A percentile compares a stretch with the other conserved stretches of the same genome.
phyloP scores from a whole-genome alignment of 64 coral and sea anemone species.

The Montipora foliosa region DNA sequence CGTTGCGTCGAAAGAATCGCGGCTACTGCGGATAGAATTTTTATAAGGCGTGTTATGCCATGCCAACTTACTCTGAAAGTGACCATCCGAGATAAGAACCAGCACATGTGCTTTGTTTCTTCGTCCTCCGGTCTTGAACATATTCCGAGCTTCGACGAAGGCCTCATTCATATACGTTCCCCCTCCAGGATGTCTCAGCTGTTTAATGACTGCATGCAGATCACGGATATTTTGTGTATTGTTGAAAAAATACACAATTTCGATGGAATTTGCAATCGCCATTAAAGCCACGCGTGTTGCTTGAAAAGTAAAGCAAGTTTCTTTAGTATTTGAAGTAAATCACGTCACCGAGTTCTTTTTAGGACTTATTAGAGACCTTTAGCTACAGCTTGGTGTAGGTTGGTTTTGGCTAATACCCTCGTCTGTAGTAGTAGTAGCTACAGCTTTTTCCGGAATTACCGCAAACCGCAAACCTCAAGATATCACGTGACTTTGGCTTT shows the following conservation, averaged over 20 bases:
- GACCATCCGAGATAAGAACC: constrained; percentile 19
- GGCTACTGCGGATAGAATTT: too few relatives aligned
- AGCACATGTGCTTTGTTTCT: not conserved
- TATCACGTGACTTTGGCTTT: too few relatives aligned
- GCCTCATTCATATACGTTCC: constrained; percentile 1
- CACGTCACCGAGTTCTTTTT: too few relatives aligned
- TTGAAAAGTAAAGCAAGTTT: not conserved
- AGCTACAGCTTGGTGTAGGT: too few relatives aligned
- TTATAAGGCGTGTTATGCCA: not conserved
- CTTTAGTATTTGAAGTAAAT: too few relatives aligned
- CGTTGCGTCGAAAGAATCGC: not conserved
- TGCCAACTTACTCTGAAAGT: constrained; percentile 3
- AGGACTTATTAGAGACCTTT: too few relatives aligned
- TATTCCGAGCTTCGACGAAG: not conserved
- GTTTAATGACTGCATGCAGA: not conserved
- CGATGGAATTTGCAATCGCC: not conserved
- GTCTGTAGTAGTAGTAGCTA: too few relatives aligned
- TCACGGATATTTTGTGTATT: not conserved
- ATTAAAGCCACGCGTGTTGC: constrained; percentile 8
- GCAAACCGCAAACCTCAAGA: too few relatives aligned
- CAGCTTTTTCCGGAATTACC: too few relatives aligned
- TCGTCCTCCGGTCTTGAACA: not conserved
- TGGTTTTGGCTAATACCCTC: too few relatives aligned
- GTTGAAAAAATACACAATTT: not conserved
- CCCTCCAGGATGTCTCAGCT: constrained; percentile 19